Conservation (phyloP, 2,113 vertebrate species). For the Typhlomys cinereus region DNA sequence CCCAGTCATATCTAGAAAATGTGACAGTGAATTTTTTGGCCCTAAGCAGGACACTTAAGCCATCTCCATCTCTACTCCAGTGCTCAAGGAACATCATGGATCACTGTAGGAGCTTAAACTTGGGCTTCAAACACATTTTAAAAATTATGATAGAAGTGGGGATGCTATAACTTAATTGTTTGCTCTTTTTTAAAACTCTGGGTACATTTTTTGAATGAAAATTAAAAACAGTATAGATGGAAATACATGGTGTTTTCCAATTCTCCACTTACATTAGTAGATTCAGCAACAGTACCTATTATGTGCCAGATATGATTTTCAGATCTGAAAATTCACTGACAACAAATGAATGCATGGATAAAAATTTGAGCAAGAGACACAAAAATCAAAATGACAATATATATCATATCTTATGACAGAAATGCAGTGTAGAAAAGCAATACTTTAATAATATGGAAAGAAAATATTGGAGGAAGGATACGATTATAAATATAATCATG, state of each 20-base stretch:
- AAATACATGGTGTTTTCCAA: background rate
- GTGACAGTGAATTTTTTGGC: too few species aligned
- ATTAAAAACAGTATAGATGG: background rate
- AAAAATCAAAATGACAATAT: background rate
- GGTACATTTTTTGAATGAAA: background rate
- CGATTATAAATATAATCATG: background rate
- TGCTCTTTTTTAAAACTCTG: background rate
- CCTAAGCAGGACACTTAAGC: too few species aligned
- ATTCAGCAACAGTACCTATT: background rate
- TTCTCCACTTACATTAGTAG: background rate
- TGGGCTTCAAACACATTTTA: too few species aligned
- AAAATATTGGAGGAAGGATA: too few species aligned
- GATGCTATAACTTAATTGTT: background rate
- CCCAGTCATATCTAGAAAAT: too few species aligned
- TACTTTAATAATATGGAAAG: too few species aligned
- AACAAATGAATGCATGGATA: background rate
- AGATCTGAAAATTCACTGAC: background rate
- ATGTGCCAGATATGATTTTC: background rate
- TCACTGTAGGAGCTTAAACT: too few species aligned
- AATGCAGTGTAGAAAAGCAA: too few species aligned
- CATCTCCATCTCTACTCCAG: too few species aligned
- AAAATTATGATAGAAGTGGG: background rate
- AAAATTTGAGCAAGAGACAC: background rate
- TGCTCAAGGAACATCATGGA: too few species aligned
- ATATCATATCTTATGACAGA: too few species aligned